Conservation (phyloP, 2,113 vertebrate genomes). For the Sorex araneus region DNA sequence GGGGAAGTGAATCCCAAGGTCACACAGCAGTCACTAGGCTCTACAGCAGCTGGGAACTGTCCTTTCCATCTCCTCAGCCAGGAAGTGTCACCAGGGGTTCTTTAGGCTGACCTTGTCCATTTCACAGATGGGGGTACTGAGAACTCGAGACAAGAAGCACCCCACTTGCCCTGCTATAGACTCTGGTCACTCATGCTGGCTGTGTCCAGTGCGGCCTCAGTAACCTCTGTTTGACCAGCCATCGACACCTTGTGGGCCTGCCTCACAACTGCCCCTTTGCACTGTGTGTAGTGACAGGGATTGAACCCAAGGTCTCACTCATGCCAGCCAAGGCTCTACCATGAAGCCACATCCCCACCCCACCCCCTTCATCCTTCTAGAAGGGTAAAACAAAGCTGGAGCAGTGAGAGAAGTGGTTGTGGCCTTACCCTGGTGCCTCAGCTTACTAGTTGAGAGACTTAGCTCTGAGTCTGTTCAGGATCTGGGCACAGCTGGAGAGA, state of each 20-base stretch:
- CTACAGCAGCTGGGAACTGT: not conserved
- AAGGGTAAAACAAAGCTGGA: constrained; percentile 35
- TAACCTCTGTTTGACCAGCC: not conserved
- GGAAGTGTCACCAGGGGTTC: not conserved
- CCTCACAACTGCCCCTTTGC: not conserved
- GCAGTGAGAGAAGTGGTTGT: not conserved
- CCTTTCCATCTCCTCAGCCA: not conserved
- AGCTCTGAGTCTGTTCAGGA: not conserved
- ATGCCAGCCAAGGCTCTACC: too few species aligned
- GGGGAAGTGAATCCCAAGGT: constrained; percentile 49
- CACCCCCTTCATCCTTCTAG: not conserved
- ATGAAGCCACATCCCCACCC: too few species aligned
- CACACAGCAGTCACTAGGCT: not conserved
- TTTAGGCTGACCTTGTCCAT: not conserved
- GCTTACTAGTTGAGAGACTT: not conserved
- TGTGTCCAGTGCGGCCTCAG: not conserved
- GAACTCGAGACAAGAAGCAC: not conserved
- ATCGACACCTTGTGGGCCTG: not conserved
- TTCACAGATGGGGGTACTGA: constrained; percentile 27
- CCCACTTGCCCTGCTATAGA: not conserved
- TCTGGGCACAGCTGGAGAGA: not conserved
- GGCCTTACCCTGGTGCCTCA: not conserved
- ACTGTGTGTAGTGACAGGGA: too few species aligned
- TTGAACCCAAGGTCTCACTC: too few species aligned
- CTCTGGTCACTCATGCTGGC: not conserved